These are phyloP conservation scores for Procambarus clarkii DNA, from an alignment of 1,140 invertebrate genomes.

Conservation along the genomic window DNA sequence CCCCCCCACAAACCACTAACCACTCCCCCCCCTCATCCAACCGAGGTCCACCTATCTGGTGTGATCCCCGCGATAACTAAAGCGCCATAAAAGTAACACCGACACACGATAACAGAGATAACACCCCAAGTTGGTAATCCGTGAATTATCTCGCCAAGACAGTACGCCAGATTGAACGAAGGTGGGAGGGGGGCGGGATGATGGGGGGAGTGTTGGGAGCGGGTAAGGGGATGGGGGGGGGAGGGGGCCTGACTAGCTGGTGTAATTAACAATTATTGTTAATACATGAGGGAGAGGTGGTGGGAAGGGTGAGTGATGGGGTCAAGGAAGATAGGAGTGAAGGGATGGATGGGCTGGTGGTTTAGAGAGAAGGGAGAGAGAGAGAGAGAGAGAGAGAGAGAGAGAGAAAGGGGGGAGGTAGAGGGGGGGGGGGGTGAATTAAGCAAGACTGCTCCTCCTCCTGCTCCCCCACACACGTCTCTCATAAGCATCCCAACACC, in stretches of 20 bases:
- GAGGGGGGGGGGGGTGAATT: too few species aligned
- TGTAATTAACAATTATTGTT: too few species aligned
- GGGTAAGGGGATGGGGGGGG: too few species aligned
- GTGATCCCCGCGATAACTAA: constrained; percentile 17
- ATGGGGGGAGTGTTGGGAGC: not conserved
- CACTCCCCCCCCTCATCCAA: not conserved
- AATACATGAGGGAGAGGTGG: too few species aligned
- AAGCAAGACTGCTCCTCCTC: too few species aligned
- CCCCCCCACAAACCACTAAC: not conserved
- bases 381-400: too few species aligned
- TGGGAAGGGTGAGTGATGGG: too few species aligned
- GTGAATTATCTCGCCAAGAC: not conserved
- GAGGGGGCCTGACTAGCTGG: too few species aligned
- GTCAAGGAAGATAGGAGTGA: not conserved
- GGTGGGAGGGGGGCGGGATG: not conserved
- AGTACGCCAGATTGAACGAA: not conserved
- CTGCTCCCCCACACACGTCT: too few species aligned
- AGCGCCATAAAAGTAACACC: constrained; percentile 29
- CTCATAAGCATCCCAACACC: too few species aligned
- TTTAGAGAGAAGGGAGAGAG: not conserved
- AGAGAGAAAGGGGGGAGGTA: too few species aligned
- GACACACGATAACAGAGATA: constrained; percentile 37
- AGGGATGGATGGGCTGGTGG: not conserved
- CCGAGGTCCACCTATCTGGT: not conserved
- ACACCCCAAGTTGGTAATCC: not conserved